A percentile compares a stretch with the other conserved stretches of the same genome.
These are phyloP conservation scores for Syndactyla subalaris DNA, from an alignment of 2,797 vertebrate species.

Conservation along the genomic window DNA sequence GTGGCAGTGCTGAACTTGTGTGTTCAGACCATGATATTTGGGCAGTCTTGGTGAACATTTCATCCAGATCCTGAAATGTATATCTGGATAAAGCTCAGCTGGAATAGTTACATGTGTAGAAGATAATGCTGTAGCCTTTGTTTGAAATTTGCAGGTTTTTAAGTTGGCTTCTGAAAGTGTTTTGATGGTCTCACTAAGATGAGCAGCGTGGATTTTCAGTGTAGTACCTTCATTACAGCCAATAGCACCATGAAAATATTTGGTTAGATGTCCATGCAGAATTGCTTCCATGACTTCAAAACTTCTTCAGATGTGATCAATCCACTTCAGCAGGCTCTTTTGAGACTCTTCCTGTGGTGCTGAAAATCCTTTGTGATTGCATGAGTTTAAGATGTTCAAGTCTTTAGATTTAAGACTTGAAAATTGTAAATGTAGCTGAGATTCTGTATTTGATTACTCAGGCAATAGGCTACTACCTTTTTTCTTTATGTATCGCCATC, in stretches of 20 bases:
- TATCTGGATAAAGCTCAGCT: background rate
- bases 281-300: background rate
- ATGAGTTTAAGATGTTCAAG: background rate
- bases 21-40: background rate
- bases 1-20: background rate
- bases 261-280: background rate
- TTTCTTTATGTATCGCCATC: background rate
- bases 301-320: background rate
- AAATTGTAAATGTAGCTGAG: background rate
- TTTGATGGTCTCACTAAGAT: background rate
- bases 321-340: background rate
- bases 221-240: background rate
- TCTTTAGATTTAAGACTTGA: background rate
- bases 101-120: accelerated
- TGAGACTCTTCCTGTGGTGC: background rate
- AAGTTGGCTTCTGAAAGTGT: background rate
- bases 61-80: background rate
- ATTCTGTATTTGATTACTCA: background rate
- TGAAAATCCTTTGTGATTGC: background rate
- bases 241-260: background rate
- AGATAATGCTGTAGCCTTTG: background rate
- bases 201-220: background rate
- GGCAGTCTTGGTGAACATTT: background rate
- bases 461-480: background rate
- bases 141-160: background rate